A percentile compares a stretch with the other conserved stretches of the same genome.
Conservation (phyloP, 2,888 invertebrate species). For the Tetramorium bicarinatum region DNA sequence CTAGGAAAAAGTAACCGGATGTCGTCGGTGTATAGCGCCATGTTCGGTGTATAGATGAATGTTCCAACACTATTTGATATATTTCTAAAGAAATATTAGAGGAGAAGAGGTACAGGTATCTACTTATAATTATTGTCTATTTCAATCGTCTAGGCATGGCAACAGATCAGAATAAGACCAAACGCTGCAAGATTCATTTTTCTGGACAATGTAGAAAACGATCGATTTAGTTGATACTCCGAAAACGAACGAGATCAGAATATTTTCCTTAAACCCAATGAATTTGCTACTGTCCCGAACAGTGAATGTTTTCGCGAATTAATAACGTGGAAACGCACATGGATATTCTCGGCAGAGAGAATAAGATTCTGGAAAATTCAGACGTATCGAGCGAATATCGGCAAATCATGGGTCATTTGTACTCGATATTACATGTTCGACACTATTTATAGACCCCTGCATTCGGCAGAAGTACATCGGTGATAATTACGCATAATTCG, state of each 20-base stretch:
- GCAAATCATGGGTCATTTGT: neutral
- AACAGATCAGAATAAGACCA: constrained; percentile 38
- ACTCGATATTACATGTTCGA: too few relatives aligned
- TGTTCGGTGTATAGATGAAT: neutral
- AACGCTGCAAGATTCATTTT: constrained; percentile 48
- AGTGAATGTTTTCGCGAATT: neutral
- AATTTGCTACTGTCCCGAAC: neutral
- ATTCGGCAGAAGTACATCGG: too few relatives aligned
- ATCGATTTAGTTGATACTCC: neutral
- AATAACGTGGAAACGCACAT: neutral
- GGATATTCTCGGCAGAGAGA: neutral
- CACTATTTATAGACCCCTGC: neutral
- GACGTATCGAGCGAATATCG: neutral
- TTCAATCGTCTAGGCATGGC: constrained; percentile 36
- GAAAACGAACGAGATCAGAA: constrained; percentile 13
- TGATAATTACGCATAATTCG: constrained; percentile 1
- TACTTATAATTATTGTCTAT: constrained; percentile 49
- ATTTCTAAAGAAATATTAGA: neutral
- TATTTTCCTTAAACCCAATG: neutral
- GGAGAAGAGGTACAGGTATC: constrained; percentile 6
- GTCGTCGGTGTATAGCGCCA: too few relatives aligned
- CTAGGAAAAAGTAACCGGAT: too few relatives aligned
- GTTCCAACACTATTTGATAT: neutral
- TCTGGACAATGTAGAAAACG: constrained; percentile 40
- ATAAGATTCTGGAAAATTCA: neutral